A percentile compares a stretch with the other conserved stretches of the same genome.
Conservation (phyloP, 2,113 vertebrate genomes). For the Phalacrocorax pelagicus region DNA sequence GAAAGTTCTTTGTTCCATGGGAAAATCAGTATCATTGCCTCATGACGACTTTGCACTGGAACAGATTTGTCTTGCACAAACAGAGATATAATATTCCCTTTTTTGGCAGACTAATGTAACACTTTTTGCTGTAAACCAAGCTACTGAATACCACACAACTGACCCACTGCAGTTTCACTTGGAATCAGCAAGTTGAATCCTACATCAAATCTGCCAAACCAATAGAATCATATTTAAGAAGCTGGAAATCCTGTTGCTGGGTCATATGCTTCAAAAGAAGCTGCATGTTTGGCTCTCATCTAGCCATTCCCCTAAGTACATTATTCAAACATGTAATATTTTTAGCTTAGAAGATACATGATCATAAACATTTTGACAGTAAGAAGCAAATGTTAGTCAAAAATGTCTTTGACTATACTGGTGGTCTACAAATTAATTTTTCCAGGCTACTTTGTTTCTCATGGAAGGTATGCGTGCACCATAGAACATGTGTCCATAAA, state of each 20-base stretch:
- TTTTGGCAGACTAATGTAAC: neutral
- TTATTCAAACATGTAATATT: neutral
- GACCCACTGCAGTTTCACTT: neutral
- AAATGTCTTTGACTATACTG: neutral
- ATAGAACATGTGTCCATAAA: neutral
- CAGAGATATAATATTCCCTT: neutral
- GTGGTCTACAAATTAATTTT: neutral
- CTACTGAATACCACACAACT: neutral
- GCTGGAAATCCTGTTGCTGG: neutral
- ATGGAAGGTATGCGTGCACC: neutral
- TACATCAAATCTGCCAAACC: neutral
- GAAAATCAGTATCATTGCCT: neutral
- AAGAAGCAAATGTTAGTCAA: neutral
- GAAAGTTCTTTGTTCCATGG: neutral
- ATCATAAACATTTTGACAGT: neutral
- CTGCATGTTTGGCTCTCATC: neutral
- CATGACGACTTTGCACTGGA: rapidly evolving
- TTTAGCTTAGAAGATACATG: neutral
- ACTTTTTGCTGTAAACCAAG: neutral
- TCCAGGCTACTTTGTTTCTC: neutral
- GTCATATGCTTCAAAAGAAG: neutral
- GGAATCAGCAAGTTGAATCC: neutral
- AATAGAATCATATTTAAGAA: neutral
- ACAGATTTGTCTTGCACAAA: neutral
- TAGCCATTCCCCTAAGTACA: neutral